phyloP scores from a whole-genome alignment of 2,888 invertebrate species.

The Mylabris sibirica region DNA sequence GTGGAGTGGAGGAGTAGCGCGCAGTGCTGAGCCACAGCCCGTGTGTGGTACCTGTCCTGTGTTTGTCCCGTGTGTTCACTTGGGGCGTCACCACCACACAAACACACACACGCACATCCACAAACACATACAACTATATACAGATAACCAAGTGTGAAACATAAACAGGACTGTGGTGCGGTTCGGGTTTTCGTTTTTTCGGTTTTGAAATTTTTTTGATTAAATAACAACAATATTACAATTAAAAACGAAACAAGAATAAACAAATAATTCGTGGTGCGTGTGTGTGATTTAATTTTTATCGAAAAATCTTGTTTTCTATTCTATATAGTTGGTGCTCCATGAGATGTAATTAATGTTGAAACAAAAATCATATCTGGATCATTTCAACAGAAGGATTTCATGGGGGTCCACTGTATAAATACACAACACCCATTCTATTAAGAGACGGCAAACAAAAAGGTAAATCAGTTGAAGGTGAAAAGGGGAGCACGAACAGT shows the following conservation, averaged over 20 bases:
- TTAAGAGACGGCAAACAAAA: not conserved
- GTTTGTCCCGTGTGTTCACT: slow-evolving; percentile 38
- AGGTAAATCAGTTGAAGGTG: not conserved
- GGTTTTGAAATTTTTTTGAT: slow-evolving; percentile 2
- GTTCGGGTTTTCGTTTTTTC: slow-evolving; percentile 22
- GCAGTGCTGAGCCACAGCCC: slow-evolving; percentile 45
- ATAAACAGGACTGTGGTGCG: slow-evolving; percentile 35
- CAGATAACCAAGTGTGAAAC: slow-evolving; percentile 30
- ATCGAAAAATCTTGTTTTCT: not conserved
- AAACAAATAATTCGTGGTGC: not conserved
- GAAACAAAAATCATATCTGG: not conserved
- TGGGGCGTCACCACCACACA: slow-evolving; percentile 44
- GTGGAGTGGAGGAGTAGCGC: slow-evolving; percentile 33
- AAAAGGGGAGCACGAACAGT: not conserved
- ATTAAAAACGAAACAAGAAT: not conserved
- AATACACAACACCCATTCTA: not conserved
- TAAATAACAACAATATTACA: not conserved
- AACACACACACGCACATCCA: not conserved
- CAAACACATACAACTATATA: slow-evolving; percentile 16
- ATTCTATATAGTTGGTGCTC: not conserved
- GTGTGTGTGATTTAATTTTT: not conserved
- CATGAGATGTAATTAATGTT: not conserved
- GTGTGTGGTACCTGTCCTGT: slow-evolving; percentile 42
- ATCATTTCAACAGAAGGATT: not conserved
- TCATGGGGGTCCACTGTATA: not conserved